Evolutionary conservation across 1,140 invertebrate species (phyloP).

Genomic region (Drosophila pectinifera): DNA sequence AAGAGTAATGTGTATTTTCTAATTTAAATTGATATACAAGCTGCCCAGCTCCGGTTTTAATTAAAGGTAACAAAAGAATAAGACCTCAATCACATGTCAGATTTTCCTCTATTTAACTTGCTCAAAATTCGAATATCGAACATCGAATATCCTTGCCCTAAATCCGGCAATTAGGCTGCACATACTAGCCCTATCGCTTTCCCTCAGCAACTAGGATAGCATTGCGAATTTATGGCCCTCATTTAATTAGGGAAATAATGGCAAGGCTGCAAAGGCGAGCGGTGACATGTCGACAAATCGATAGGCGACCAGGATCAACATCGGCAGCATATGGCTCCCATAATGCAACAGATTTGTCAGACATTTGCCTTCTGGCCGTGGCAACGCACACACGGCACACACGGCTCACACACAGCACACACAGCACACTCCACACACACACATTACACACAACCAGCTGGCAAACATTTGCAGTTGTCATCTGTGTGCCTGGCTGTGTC

Average conservation of each 20-base stretch:
- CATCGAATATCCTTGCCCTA: not conserved
- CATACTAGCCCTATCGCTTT: slow-evolving; percentile 6
- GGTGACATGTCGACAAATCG: slow-evolving; percentile 47
- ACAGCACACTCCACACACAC: slow-evolving; percentile 20
- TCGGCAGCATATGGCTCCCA: slow-evolving; percentile 45
- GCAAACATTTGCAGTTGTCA: slow-evolving; percentile 59
- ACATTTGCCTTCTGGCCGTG: slow-evolving; percentile 61
- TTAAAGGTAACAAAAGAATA: not conserved
- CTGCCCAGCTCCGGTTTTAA: not conserved
- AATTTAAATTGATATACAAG: too few species aligned
- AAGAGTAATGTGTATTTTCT: too few species aligned
- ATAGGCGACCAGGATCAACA: slow-evolving; percentile 47
- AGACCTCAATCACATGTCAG: too few species aligned
- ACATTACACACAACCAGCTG: slow-evolving; percentile 21
- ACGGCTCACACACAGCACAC: slow-evolving; percentile 2
- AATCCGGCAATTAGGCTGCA: not conserved
- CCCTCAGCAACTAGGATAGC: slow-evolving; percentile 15
- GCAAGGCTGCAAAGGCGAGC: slow-evolving; percentile 26
- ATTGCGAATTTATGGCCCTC: slow-evolving; percentile 63
- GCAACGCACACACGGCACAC: slow-evolving; percentile 18
- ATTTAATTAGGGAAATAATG: slow-evolving; percentile 68
- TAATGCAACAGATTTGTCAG: slow-evolving; percentile 79
- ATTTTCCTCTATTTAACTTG: not conserved
- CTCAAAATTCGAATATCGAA: not conserved
- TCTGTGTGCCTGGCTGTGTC: slow-evolving; percentile 14